Percentiles rank a stretch among this genome's conserved stretches.
Evolutionary conservation across 2,888 invertebrate species (phyloP).

Genomic region (Galeruca laticollis): DNA sequence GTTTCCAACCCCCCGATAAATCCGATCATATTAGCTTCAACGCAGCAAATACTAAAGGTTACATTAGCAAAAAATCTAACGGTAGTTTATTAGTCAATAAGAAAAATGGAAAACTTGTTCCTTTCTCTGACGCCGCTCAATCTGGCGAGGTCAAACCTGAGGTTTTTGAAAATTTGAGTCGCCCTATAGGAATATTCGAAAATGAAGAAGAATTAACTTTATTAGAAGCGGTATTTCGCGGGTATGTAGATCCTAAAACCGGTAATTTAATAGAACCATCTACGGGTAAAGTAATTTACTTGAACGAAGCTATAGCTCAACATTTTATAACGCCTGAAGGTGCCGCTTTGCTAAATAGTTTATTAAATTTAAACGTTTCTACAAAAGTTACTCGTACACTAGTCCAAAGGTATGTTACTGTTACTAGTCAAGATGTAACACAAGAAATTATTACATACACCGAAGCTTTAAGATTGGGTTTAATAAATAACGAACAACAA

Average conservation of each 20-base stretch:
- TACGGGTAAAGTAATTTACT: slow-evolving; percentile 79
- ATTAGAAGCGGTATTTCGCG: slow-evolving; percentile 89
- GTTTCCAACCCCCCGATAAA: slow-evolving; percentile 85
- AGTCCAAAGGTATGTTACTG: slow-evolving; percentile 84
- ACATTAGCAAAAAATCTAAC: slow-evolving; percentile 80
- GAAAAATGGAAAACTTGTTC: slow-evolving; percentile 80
- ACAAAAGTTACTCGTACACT: slow-evolving; percentile 89
- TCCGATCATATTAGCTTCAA: slow-evolving; percentile 88
- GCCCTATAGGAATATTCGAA: slow-evolving; percentile 84
- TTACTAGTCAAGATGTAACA: slow-evolving; percentile 74
- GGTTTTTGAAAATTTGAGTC: slow-evolving; percentile 86
- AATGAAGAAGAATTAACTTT: slow-evolving; percentile 82
- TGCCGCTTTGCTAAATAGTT: slow-evolving; percentile 85
- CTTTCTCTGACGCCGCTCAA: slow-evolving; percentile 83
- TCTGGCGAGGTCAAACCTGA: slow-evolving; percentile 85
- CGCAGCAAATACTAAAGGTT: slow-evolving; percentile 80
- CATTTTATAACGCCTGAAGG: slow-evolving; percentile 90
- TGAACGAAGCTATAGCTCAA: slow-evolving; percentile 87
- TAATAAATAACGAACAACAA: slow-evolving; percentile 83
- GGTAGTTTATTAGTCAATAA: slow-evolving; percentile 80
- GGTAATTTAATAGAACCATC: slow-evolving; percentile 85
- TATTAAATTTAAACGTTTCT: slow-evolving; percentile 89
- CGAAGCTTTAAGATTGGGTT: slow-evolving; percentile 81
- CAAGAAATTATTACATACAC: slow-evolving; percentile 78
- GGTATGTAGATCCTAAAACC: slow-evolving; percentile 88